Conservation (phyloP, 2,797 vertebrate species). For the Muraenolepis orangiensis region DNA sequence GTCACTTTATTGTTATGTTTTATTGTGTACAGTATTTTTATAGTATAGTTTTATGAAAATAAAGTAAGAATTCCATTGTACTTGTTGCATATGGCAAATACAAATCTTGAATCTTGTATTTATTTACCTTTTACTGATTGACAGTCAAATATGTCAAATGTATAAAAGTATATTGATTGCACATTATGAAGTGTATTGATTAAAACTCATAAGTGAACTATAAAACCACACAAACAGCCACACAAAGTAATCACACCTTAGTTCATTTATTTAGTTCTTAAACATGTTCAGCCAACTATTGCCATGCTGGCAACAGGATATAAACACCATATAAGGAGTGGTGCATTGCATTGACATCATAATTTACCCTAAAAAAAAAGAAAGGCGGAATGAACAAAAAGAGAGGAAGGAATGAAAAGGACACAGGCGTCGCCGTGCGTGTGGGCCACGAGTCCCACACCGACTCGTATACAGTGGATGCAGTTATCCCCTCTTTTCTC, state of each 20-base stretch:
- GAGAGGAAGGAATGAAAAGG: slow-evolving; percentile 46
- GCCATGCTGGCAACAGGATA: slow-evolving; percentile 68
- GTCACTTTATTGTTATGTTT: too few species aligned
- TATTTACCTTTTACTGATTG: not conserved
- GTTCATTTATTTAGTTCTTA: slow-evolving; percentile 73
- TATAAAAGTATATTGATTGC: too few species aligned
- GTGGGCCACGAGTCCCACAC: slow-evolving; percentile 30
- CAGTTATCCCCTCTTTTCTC: slow-evolving; percentile 24
- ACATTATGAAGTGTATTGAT: not conserved
- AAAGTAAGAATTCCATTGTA: too few species aligned
- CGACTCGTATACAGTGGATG: slow-evolving; percentile 46
- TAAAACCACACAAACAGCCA: slow-evolving; percentile 9
- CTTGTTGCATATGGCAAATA: too few species aligned
- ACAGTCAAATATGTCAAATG: too few species aligned
- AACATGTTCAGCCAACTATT: slow-evolving; percentile 71
- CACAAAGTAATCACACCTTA: slow-evolving; percentile 60
- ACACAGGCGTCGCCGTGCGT: slow-evolving; percentile 47
- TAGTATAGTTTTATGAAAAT: too few species aligned
- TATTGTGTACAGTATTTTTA: too few species aligned
- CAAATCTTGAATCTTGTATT: too few species aligned
- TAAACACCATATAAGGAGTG: slow-evolving; percentile 64
- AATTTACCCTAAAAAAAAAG: slow-evolving; percentile 65
- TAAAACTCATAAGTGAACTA: not conserved
- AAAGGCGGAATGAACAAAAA: slow-evolving; percentile 20
- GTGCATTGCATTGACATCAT: slow-evolving; percentile 74